Percentiles rank a stretch among this genome's conserved stretches.
phyloP scores from a whole-genome alignment of 2,797 vertebrate genomes.

The Danio aesculapii region DNA sequence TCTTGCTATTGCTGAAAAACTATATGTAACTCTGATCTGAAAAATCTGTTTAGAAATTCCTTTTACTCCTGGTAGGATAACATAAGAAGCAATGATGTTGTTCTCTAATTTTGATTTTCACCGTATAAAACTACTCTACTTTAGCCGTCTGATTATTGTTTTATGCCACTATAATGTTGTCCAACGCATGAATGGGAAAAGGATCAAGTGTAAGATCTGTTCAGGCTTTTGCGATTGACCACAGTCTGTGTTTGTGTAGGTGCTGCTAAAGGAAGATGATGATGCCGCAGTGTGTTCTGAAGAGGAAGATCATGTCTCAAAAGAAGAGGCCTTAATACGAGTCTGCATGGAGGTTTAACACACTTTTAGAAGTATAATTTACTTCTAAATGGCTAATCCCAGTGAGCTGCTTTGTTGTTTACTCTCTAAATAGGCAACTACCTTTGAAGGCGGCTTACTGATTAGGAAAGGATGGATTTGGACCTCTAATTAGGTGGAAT shows the following conservation, averaged over 20 bases:
- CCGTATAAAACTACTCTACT: background rate
- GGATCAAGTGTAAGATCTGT: background rate
- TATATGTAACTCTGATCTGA: too few species aligned
- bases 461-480: background rate
- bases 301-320: background rate
- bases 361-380: background rate
- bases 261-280: slow-evolving; percentile 35
- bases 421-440: background rate
- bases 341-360: slow-evolving; percentile 18
- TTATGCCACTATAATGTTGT: background rate
- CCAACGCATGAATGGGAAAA: background rate
- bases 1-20: too few species aligned
- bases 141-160: background rate
- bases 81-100: too few species aligned
- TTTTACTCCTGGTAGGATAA: too few species aligned
- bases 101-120: too few species aligned
- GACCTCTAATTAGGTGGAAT: background rate
- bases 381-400: background rate
- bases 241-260: slow-evolving; percentile 39
- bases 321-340: background rate
- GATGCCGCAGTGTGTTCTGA: slow-evolving; percentile 16
- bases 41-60: too few species aligned
- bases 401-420: slow-evolving; percentile 1
- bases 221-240: slow-evolving; percentile 10
- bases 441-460: background rate